A percentile compares a stretch with the other conserved stretches of the same genome.
phyloP scores from a whole-genome alignment of 2,113 vertebrate species.

The Sinocyclocheilus rhinocerous region DNA sequence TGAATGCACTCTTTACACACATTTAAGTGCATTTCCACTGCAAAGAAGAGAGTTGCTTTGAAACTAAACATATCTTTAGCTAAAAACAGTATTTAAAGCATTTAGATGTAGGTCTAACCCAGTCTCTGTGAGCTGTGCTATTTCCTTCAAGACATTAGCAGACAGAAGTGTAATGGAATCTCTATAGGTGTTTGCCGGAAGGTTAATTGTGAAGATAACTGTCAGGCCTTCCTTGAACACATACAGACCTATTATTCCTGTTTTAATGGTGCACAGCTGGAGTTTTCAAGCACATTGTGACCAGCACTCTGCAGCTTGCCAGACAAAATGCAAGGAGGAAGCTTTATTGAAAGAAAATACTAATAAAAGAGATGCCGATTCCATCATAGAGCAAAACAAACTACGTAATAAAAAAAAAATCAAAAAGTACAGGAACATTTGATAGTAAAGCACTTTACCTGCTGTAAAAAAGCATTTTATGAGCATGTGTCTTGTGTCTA shows the following conservation, averaged over 20 bases:
- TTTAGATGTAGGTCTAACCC: neutral
- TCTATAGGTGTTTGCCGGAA: constrained; percentile 39
- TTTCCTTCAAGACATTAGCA: neutral
- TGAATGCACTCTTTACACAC: neutral
- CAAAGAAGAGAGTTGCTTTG: too few species aligned
- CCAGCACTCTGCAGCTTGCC: neutral
- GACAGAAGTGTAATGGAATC: constrained; percentile 40
- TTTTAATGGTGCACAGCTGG: constrained; percentile 34
- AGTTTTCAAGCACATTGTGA: constrained; percentile 29
- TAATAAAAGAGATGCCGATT: constrained; percentile 25
- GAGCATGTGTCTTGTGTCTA: constrained; percentile 26
- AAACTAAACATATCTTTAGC: too few species aligned
- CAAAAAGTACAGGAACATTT: constrained; percentile 10
- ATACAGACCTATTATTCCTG: constrained; percentile 29
- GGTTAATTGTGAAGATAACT: constrained; percentile 44
- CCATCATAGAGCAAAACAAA: constrained; percentile 1
- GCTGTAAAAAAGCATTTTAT: neutral
- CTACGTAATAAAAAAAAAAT: neutral
- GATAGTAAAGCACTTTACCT: constrained; percentile 13
- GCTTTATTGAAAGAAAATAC: constrained; percentile 26
- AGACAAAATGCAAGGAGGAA: constrained; percentile 12
- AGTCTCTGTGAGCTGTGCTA: neutral
- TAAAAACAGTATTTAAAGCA: too few species aligned
- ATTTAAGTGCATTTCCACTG: neutral
- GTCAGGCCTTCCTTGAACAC: constrained; percentile 29